Percentiles rank a stretch among this genome's conserved stretches.
Evolutionary conservation across 2,888 invertebrate species (phyloP).

Genomic region (Watsonalla binaria): DNA sequence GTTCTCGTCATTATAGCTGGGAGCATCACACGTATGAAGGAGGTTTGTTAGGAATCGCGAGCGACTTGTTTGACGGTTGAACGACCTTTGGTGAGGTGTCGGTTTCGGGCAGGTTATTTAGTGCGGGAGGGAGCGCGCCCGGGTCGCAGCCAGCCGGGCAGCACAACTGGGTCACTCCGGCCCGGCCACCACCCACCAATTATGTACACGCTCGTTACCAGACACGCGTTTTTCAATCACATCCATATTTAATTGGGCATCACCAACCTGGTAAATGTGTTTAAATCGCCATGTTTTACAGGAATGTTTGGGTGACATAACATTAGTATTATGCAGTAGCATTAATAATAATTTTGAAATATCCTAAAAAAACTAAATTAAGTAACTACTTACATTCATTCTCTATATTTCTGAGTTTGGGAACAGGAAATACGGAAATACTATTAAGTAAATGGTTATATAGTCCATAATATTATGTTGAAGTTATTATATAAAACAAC

Average conservation of each 20-base stretch:
- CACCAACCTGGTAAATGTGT: conserved; percentile 73
- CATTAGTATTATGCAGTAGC: conserved; percentile 16
- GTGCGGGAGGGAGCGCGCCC: conserved; percentile 45
- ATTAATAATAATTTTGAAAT: background rate
- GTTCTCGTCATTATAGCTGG: background rate
- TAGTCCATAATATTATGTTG: too few relatives aligned
- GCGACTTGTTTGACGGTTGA: conserved; percentile 66
- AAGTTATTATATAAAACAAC: too few relatives aligned
- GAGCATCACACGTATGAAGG: conserved; percentile 8
- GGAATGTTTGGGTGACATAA: conserved; percentile 50
- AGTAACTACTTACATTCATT: too few relatives aligned
- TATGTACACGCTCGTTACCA: conserved; percentile 79
- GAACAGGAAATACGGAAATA: too few relatives aligned
- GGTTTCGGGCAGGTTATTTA: conserved; percentile 77
- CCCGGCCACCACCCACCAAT: conserved; percentile 72
- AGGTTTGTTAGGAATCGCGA: conserved; percentile 46
- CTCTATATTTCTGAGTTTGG: too few relatives aligned
- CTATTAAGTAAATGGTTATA: too few relatives aligned
- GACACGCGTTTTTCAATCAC: conserved; percentile 80
- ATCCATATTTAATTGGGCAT: conserved; percentile 79
- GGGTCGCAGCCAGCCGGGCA: conserved; percentile 61
- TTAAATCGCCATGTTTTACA: conserved; percentile 67
- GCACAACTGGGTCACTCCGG: conserved; percentile 77
- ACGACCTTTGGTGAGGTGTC: conserved; percentile 78
- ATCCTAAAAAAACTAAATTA: too few relatives aligned